These are phyloP conservation scores for Pangasius djambal DNA, from an alignment of 2,797 vertebrate species.

Conservation along the genomic window DNA sequence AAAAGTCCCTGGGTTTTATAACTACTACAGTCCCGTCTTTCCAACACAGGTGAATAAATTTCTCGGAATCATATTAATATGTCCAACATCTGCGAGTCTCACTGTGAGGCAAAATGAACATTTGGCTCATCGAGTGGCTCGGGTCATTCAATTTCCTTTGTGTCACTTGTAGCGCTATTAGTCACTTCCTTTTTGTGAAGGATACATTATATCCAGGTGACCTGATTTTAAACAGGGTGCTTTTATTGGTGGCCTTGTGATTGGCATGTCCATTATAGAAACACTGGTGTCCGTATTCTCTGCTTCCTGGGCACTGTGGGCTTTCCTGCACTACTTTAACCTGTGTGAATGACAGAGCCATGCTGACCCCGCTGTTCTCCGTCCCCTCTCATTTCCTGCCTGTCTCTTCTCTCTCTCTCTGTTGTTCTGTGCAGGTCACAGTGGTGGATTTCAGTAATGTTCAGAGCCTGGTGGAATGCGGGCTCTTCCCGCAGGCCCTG, in stretches of 20 bases:
- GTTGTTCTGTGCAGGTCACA: constrained; percentile 36
- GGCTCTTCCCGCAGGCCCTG: constrained; percentile 69
- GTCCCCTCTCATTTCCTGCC: constrained; percentile 14
- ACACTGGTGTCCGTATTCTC: constrained; percentile 31
- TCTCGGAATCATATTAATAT: constrained; percentile 44
- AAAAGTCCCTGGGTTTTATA: constrained; percentile 49
- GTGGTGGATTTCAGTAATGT: constrained; percentile 57
- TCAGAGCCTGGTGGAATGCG: constrained; percentile 59
- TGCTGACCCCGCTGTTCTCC: constrained; percentile 32
- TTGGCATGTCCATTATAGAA: constrained; percentile 62
- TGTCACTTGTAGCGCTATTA: constrained; percentile 45
- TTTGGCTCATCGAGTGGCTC: constrained; percentile 29
- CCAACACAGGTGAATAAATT: constrained; percentile 53
- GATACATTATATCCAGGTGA: constrained; percentile 72
- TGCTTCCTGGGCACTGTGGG: constrained; percentile 36
- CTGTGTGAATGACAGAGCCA: constrained; percentile 30
- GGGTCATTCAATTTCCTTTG: constrained; percentile 57
- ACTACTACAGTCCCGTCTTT: constrained; percentile 37
- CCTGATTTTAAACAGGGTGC: constrained; percentile 65
- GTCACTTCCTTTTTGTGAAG: constrained; percentile 52
- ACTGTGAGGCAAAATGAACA: constrained; percentile 39
- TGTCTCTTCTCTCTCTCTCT: constrained; percentile 2
- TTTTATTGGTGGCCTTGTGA: constrained; percentile 50
- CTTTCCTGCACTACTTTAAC: constrained; percentile 17
- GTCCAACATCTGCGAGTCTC: constrained; percentile 17